Evolutionary conservation across 2,113 vertebrate species (phyloP).

Genomic region (Onychostruthus taczanowskii): DNA sequence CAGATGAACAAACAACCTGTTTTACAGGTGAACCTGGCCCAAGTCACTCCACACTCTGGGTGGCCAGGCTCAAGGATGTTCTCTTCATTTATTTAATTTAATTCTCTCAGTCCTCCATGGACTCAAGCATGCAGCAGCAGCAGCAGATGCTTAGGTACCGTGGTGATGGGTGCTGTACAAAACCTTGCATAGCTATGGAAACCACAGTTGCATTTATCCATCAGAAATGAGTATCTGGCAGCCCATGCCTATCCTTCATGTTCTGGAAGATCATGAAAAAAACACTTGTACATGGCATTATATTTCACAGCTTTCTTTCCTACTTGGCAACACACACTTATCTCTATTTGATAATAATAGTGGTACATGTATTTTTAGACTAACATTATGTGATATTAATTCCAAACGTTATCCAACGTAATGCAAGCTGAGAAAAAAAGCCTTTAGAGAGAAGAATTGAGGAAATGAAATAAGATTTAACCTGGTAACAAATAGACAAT

Average conservation of each 20-base stretch:
- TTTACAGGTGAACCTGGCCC: not conserved
- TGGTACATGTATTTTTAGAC: conserved; percentile 63
- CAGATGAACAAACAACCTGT: not conserved
- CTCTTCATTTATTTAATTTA: not conserved
- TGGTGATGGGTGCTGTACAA: conserved; percentile 47
- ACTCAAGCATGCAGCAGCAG: not conserved
- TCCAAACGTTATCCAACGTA: conserved; percentile 6
- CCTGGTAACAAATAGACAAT: not conserved
- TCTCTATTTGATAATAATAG: conserved; percentile 60
- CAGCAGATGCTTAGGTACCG: conserved; percentile 21
- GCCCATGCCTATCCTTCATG: conserved; percentile 21
- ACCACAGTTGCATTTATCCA: conserved; percentile 36
- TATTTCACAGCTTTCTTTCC: conserved; percentile 55
- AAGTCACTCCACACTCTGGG: not conserved
- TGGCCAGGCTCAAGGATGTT: not conserved
- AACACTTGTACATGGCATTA: not conserved
- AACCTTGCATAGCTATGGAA: conserved; percentile 58
- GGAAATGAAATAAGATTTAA: conserved; percentile 21
- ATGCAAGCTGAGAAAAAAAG: not conserved
- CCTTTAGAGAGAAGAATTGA: not conserved
- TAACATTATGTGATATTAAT: conserved; percentile 51
- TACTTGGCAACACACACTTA: conserved; percentile 44
- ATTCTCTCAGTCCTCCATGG: not conserved
- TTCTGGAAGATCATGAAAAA: conserved; percentile 52
- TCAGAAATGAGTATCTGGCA: conserved; percentile 45